Evolutionary conservation across 1,140 invertebrate species (phyloP), one percentile per base, ranked within the genome.

Genomic region (Diorhabda carinulata): DNA sequence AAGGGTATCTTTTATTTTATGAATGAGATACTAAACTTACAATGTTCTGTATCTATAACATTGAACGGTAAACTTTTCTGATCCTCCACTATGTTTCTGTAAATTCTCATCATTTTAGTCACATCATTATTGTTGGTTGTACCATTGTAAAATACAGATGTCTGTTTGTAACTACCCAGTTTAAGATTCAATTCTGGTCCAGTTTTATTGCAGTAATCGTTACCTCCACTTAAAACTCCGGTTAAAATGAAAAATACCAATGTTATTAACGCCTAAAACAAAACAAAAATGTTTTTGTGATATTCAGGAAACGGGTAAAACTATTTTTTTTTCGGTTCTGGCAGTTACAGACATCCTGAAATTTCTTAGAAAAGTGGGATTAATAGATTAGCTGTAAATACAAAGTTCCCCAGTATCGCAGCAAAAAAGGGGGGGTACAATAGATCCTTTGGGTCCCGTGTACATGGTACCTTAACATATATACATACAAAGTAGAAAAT

Each of bases 81-180:
- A 4, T 58, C 10, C 47, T 10, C 7, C 3, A 77, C 76, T 8
- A 68, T 6, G 43, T 72, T 43, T 44, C 52, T 40, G 61, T 77
- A 78, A 10, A 59, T 68, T 5, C 65, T 47, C 64, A 58, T 66
- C 43, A 77, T 61, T 61, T 45, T 57, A 5, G 43, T 10, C 7
- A 73, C 40, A 4, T 59, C n/a, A 43, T 59, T 8, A 52, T 58
- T 47, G 3, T 66, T 58, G 25, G 70, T 58, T 7, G 65, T 62
- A 56, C 64, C 68, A 57, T 67, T 72, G 64, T 72, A 76, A 63
- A 68, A 76, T 42, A 77, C 77, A 5, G 44, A 43, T 2, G 77
- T 74, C 63, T 69, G 69, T 10, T 72, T 77, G 69, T 79, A 79
- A 25, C 61, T 44, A 6, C 45, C 61, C 43, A 80, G 64, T 57